Percentiles rank a stretch among this genome's conserved stretches.
Evolutionary conservation across 2,113 vertebrate genomes (phyloP).

Genomic region (Ellobius talpinus): DNA sequence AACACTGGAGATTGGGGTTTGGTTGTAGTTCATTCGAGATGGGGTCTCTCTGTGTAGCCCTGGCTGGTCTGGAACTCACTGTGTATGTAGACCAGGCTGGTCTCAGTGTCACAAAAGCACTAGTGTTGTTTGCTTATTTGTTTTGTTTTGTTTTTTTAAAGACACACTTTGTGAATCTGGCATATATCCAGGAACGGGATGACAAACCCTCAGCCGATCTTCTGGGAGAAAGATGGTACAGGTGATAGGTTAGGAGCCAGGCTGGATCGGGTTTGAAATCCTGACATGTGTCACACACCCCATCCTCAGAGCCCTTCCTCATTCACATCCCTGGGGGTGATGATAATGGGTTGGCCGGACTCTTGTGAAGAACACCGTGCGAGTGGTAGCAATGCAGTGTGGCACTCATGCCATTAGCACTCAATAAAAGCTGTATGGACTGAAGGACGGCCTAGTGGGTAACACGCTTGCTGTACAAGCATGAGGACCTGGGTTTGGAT

Average conservation of each 20-base stretch:
- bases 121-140: neutral
- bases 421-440: neutral
- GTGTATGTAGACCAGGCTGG: neutral
- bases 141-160: neutral
- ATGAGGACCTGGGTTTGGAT: neutral
- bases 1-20: neutral
- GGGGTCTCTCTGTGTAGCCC: neutral
- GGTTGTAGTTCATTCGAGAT: neutral
- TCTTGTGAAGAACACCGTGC: neutral
- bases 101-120: neutral
- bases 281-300: neutral
- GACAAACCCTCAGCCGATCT: accelerated
- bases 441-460: neutral
- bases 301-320: neutral
- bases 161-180: neutral
- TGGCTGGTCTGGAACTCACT: neutral
- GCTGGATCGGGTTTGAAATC: neutral
- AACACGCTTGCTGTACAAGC: neutral
- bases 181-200: neutral
- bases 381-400: neutral
- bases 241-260: neutral
- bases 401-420: neutral
- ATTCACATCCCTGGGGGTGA: neutral
- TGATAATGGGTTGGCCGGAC: accelerated
- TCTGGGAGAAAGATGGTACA: neutral